These are phyloP conservation scores for Grammomys dolichurus DNA, from an alignment of 2,113 vertebrate genomes.

Conservation along the genomic window DNA sequence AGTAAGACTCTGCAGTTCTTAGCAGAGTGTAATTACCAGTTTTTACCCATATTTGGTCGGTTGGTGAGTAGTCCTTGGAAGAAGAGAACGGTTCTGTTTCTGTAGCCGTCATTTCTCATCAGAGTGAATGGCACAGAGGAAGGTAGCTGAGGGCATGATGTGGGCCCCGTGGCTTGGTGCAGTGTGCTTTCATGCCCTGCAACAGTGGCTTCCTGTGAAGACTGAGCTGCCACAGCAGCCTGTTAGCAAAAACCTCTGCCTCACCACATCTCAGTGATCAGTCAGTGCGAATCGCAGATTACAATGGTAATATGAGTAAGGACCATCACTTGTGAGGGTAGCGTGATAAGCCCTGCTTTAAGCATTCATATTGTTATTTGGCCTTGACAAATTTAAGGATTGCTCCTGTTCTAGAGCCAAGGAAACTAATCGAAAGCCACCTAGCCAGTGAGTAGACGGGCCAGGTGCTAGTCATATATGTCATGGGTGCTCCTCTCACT, in stretches of 20 bases:
- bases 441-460: neutral
- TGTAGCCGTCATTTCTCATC: constrained; percentile 55
- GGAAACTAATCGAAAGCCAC: constrained; percentile 31
- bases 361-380: constrained; percentile 25
- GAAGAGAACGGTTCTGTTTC: constrained; percentile 66
- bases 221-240: neutral
- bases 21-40: constrained; percentile 53
- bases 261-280: neutral
- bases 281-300: neutral
- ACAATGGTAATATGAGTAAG: neutral
- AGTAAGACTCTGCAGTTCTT: constrained; percentile 44
- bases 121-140: neutral
- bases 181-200: neutral
- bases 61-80: constrained; percentile 53
- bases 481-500: neutral
- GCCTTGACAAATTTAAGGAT: neutral
- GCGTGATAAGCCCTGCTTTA: neutral
- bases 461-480: neutral
- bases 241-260: neutral
- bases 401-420: constrained; percentile 18
- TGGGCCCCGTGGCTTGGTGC: neutral
- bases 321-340: neutral
- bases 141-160: neutral
- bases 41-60: constrained; percentile 49
- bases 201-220: neutral